Evolutionary conservation across 64 coral and sea anemone genomes (phyloP).

Genomic region (Montipora cactus): DNA sequence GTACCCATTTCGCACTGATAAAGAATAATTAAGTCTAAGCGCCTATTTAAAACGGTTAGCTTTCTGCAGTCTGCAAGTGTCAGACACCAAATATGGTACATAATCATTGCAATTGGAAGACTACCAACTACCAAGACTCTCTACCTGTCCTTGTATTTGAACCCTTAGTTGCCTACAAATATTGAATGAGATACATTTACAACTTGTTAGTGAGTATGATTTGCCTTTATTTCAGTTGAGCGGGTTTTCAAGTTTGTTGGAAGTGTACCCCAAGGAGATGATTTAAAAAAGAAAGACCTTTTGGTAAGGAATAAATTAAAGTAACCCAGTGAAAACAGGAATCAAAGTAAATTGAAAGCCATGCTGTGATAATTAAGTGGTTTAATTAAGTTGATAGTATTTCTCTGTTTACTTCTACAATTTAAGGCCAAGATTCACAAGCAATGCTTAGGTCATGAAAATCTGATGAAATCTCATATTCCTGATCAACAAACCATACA

Average conservation of each 20-base stretch:
- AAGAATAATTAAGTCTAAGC: too few relatives aligned
- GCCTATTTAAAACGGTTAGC: too few relatives aligned
- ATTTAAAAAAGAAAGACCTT: slow-evolving; percentile 49
- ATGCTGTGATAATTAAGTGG: too few relatives aligned
- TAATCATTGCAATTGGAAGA: too few relatives aligned
- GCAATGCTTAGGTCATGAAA: slow-evolving; percentile 50
- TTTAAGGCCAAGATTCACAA: slow-evolving; percentile 64
- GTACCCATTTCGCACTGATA: too few relatives aligned
- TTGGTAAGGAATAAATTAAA: slow-evolving; percentile 13
- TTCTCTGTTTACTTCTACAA: background rate
- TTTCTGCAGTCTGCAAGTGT: too few relatives aligned
- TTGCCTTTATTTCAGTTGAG: slow-evolving; percentile 46
- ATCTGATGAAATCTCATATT: slow-evolving; percentile 45
- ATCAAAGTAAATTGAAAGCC: background rate
- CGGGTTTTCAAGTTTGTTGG: slow-evolving; percentile 69
- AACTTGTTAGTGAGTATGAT: too few relatives aligned
- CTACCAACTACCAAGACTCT: too few relatives aligned
- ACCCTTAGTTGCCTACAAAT: too few relatives aligned
- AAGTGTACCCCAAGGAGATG: slow-evolving; percentile 58
- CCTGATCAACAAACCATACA: slow-evolving; percentile 9
- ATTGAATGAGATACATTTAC: too few relatives aligned
- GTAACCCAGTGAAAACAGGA: background rate
- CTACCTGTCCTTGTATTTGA: too few relatives aligned
- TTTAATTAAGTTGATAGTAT: background rate
- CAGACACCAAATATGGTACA: too few relatives aligned